Base-by-base conservation (phyloP, 2,797 vertebrate species). In the Decapterus maruadsi region DNA sequence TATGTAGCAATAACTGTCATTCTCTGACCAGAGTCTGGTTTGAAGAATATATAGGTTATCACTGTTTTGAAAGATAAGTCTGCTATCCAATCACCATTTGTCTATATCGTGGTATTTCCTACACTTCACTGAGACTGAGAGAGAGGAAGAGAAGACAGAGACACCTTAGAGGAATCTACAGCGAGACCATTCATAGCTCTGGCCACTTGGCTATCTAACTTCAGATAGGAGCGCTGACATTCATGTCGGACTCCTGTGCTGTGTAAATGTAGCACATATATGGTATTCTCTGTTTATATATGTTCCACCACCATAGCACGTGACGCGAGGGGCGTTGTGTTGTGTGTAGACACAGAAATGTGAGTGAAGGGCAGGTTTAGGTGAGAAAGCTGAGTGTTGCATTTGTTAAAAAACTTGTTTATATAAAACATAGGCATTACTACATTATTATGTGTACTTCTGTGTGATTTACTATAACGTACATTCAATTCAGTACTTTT, bases 321-420 rank as follows among this genome's bases (percentile, higher is more conserved):
- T 4, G 13, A 20, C 51, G 46, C 77, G 50, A 2, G 5, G 74
- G 68, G 43, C 60, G n/a, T 43, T 3, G 29, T 68, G 48, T 74
- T 68, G n/a, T 55, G 11, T 78, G 56, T 70, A 50, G 29, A 78
- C 56, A 81, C 16, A 62, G 26, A 42, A 3, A 26, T 5, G 46
- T 55, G 16, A 78, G 26, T 4, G 11, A 22, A 57, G 38, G 38
- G 16, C 22, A 50, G 8, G 38, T 38, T 10, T 26, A 22, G 12
- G 20, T 53, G 6, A 26, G 50, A 53, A 59, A 45, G 2, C 2
- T 20, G 7, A 14, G 19, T 36, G 42, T 62, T 61, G 7, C 16
- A 50, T 64, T 70, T 77, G 10, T 43, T 19, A 14, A 6, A 26
- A 11, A 10, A 38, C 66, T 17, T 17, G 4, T 19, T 11, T 54